Evolutionary conservation across 1,140 invertebrate species (phyloP), one percentile per base, ranked within the genome.

Genomic region (Penaeus indicus): DNA sequence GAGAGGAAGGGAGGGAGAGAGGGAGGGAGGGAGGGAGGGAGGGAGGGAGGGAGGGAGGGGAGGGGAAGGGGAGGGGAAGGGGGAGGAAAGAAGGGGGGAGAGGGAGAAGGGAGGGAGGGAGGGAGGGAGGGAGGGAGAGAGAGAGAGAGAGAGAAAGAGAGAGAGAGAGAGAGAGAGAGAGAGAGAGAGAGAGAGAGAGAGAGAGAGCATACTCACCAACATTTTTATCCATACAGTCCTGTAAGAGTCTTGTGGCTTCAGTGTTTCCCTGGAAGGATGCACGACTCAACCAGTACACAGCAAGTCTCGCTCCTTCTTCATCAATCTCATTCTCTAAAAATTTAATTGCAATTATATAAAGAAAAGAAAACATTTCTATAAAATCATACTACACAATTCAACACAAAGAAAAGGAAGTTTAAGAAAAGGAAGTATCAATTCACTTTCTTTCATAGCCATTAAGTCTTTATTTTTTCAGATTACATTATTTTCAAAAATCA

Each of bases 251-350:
- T 38, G 96, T 97, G 7, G 97, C 97, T 92, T 97, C 96, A 89
- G 95, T 94, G 92, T 97, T 97, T 4, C 97, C 97, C 92, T 98
- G 97, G 91, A 97, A 96, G 0, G 97, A 97, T 1, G 97, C 97
- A 93, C 96, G 96, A 22, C 97, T 96, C 11, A 98, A 92, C 97
- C 97, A 98, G 91, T 97, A 96, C 64, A 98, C 95, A 0, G 97
- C 97, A 86, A 95, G 91, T 5, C 80, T 27, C 69, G 80, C 85
- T 21, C 85, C 86, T 72, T 90, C 86, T 42, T 82, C 80, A 47
- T 88, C 82, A 27, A 1, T 75, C 27, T 84, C 78, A 22, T 38
- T 42, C 18, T 69, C 82, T 84, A 67, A 54, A 54, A 54, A 54
- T 5, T 1, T 10, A 54, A 54, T 11, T 4, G 2, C 8, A 13